phyloP scores from a whole-genome alignment of 35 echinoderm and acorn worm genomes.

The Lytechinus pictus region DNA sequence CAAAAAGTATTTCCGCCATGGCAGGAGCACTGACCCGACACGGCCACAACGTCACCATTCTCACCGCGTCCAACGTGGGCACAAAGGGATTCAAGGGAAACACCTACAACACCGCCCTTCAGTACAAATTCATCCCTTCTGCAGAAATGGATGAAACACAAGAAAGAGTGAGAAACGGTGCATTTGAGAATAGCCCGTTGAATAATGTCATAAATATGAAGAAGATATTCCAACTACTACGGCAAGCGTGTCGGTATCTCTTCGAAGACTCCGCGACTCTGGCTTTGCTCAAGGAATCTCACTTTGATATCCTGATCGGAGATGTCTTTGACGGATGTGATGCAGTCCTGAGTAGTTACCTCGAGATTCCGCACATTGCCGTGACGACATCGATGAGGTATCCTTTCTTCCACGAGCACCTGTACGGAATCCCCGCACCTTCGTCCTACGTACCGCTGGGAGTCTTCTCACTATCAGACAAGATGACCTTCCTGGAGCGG shows the following conservation, averaged over 20 bases:
- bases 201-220: neutral
- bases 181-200: neutral
- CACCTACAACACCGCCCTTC: neutral
- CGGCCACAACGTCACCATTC: neutral
- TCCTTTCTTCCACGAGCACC: neutral
- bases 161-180: neutral
- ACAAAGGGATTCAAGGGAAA: neutral
- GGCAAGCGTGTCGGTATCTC: neutral
- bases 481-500: constrained; percentile 4
- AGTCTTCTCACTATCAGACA: neutral
- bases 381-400: neutral
- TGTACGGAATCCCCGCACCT: neutral
- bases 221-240: too few species aligned
- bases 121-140: neutral
- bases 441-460: constrained; percentile 25
- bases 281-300: neutral
- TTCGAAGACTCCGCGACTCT: neutral
- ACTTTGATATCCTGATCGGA: neutral
- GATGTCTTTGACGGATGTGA: neutral
- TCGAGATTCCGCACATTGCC: neutral
- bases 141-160: neutral
- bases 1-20: neutral
- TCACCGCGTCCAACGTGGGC: neutral
- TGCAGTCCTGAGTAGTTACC: neutral
- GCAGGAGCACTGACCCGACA: neutral